phyloP scores from a whole-genome alignment of 2,113 vertebrate genomes.

The Oceanodroma tethys region DNA sequence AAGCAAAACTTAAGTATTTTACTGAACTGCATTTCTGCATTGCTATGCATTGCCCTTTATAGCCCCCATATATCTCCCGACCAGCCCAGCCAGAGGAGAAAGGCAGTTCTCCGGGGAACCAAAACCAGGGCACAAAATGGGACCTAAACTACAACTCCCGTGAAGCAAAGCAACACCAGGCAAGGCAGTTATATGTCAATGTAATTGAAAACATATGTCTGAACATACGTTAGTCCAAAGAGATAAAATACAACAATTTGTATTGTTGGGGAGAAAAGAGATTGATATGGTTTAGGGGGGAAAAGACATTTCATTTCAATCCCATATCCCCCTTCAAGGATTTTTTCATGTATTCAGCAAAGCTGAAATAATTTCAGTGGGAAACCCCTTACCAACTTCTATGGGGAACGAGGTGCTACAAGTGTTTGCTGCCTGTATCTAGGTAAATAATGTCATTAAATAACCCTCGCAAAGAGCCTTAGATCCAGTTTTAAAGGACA shows the following conservation, averaged over 20 bases:
- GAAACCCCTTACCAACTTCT: neutral
- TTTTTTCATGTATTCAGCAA: neutral
- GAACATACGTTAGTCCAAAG: neutral
- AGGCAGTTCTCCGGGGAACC: neutral
- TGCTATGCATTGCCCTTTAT: neutral
- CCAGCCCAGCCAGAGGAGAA: neutral
- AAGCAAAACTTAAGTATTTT: neutral
- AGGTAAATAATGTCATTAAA: neutral
- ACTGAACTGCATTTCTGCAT: neutral
- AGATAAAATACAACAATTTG: neutral
- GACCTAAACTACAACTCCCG: neutral
- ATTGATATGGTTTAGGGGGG: rapidly evolving
- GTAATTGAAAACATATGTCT: neutral
- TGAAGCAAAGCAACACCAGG: neutral
- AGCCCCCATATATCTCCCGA: neutral
- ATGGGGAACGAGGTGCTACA: neutral
- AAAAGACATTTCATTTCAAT: neutral
- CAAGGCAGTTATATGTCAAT: neutral
- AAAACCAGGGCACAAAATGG: neutral
- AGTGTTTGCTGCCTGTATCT: neutral
- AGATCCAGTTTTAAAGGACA: neutral
- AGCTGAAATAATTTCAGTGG: neutral
- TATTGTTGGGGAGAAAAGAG: too few species aligned
- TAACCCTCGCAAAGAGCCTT: neutral
- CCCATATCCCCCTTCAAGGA: neutral